Percentiles rank a stretch among this genome's conserved stretches.
Conservation (phyloP, 1,140 invertebrate genomes). For the roundworm (Caenorhabditis elegans) region WBcel235 BX284606.5:16451001-16451500, state of each 20-base stretch:
- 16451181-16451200: background rate
- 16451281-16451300: background rate
- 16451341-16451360: background rate
- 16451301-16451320: background rate
- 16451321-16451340: background rate
- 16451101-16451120: too few species aligned
- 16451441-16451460: too few species aligned
- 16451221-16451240: background rate
- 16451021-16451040: background rate
- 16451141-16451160: background rate
- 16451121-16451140: background rate
- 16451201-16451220: background rate
- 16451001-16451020: conserved; percentile 24
- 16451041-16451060: background rate
- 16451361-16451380: too few species aligned
- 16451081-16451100: too few species aligned
- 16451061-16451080: conserved; percentile 25
- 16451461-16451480: too few species aligned
- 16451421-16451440: too few species aligned
- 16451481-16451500: too few species aligned
- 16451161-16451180: background rate
- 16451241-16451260: background rate
- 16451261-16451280: conserved; percentile 10
- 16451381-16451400: too few species aligned
- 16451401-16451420: too few species aligned